Evolutionary conservation across 2,888 invertebrate species (phyloP).

Genomic region (Ophioninae sp.): DNA sequence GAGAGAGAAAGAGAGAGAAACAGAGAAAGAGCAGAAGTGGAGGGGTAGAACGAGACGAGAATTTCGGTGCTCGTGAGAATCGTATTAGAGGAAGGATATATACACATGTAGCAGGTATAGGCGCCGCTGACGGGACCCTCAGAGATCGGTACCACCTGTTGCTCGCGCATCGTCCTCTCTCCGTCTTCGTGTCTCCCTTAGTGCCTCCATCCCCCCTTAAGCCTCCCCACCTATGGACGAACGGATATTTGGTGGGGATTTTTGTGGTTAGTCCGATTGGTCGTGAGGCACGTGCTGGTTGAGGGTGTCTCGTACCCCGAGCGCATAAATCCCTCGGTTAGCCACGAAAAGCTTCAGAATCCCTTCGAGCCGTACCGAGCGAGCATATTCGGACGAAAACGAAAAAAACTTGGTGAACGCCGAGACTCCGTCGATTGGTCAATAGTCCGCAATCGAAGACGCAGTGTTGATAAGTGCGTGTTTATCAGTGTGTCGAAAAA

Average conservation of each 20-base stretch:
- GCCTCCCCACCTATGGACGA: conserved; percentile 34
- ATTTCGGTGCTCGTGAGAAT: conserved; percentile 48
- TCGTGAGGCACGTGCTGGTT: conserved; percentile 78
- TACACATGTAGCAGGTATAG: conserved; percentile 58
- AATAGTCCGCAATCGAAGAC: neutral
- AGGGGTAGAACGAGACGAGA: conserved; percentile 1
- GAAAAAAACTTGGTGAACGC: neutral
- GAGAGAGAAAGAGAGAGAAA: neutral
- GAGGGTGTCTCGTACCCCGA: conserved; percentile 77
- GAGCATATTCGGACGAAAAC: conserved; percentile 20
- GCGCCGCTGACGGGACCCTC: conserved; percentile 56
- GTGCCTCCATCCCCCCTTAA: conserved; percentile 29
- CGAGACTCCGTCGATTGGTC: neutral
- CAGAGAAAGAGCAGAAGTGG: neutral
- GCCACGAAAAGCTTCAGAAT: conserved; percentile 72
- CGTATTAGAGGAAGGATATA: conserved; percentile 54
- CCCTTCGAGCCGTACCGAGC: conserved; percentile 68
- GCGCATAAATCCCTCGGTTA: conserved; percentile 76
- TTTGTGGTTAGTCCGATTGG: conserved; percentile 71
- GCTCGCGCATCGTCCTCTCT: conserved; percentile 46
- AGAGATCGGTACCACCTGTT: conserved; percentile 59
- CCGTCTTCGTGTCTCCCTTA: conserved; percentile 31
- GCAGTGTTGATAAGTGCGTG: conserved; percentile 12
- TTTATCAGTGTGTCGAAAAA: conserved; percentile 3
- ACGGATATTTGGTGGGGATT: conserved; percentile 67